Evolutionary conservation across 2,888 invertebrate species (phyloP).

Genomic region (Pyrgus malvae): DNA sequence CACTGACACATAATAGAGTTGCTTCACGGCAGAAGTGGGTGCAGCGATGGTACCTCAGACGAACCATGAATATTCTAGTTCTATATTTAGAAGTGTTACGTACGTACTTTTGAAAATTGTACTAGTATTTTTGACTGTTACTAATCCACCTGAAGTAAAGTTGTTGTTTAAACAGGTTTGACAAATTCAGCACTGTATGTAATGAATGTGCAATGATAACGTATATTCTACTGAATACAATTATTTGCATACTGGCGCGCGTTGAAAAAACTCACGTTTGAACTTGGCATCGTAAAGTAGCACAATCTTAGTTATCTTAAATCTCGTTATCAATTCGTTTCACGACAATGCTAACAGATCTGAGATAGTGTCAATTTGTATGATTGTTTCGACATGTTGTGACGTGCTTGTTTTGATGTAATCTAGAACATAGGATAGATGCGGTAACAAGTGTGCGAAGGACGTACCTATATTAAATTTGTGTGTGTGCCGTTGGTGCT

Average conservation of each 20-base stretch:
- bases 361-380: slow-evolving; percentile 12
- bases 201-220: neutral
- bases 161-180: neutral
- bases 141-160: neutral
- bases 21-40: no score
- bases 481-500: no score
- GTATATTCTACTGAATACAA: neutral
- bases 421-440: neutral
- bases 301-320: neutral
- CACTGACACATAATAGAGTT: no score
- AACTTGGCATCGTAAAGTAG: neutral
- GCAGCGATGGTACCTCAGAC: no score
- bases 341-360: neutral
- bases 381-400: neutral
- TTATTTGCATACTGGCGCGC: neutral
- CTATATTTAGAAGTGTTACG: no score
- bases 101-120: no score
- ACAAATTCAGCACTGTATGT: neutral
- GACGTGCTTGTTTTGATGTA: neutral
- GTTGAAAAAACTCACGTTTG: neutral
- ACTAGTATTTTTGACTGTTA: no score
- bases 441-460: neutral
- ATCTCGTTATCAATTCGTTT: neutral
- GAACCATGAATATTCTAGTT: no score
- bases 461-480: no score